These are phyloP conservation scores for Sebastes minor DNA, from an alignment of 2,797 vertebrate species.

Conservation along the genomic window DNA sequence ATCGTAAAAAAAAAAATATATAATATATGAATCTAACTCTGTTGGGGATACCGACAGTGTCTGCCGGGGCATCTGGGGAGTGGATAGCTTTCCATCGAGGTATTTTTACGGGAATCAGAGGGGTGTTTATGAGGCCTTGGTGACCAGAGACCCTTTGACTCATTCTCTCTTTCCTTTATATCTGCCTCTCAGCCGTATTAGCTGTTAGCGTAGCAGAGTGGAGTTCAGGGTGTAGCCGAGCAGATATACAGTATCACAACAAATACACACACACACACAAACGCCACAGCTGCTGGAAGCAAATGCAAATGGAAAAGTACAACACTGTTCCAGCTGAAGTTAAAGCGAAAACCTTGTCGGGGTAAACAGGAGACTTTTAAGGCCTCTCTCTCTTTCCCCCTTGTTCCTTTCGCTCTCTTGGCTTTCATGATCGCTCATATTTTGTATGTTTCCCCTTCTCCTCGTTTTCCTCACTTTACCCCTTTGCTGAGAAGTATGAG, in stretches of 20 bases:
- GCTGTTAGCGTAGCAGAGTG: conserved; percentile 5
- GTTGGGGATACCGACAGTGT: background rate
- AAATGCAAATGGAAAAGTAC: conserved; percentile 63
- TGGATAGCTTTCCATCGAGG: conserved; percentile 6
- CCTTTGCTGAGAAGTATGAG: conserved; percentile 39
- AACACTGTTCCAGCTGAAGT: conserved; percentile 50
- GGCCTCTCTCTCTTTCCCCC: background rate
- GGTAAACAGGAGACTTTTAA: conserved; percentile 66
- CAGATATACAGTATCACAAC: conserved; percentile 49
- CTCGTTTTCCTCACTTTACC: conserved; percentile 57
- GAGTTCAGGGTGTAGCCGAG: conserved; percentile 48
- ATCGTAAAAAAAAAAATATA: no score
- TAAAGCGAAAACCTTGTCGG: conserved; percentile 54
- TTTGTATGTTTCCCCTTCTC: conserved; percentile 35
- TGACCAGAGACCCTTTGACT: conserved; percentile 59
- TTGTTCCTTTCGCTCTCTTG: conserved; percentile 16
- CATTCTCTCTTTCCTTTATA: background rate
- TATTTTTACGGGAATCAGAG: conserved; percentile 28
- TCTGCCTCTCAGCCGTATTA: background rate
- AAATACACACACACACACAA: conserved; percentile 39
- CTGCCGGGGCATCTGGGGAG: background rate
- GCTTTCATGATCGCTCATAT: conserved; percentile 28
- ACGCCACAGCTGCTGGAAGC: conserved; percentile 51
- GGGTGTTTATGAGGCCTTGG: conserved; percentile 43
- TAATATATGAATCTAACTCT: background rate